Evolutionary conservation across 37 sponge, comb jelly and placozoan species (phyloP), one percentile per base, ranked within the genome.

Genomic region (Halisarca cf. caerulea): DNA sequence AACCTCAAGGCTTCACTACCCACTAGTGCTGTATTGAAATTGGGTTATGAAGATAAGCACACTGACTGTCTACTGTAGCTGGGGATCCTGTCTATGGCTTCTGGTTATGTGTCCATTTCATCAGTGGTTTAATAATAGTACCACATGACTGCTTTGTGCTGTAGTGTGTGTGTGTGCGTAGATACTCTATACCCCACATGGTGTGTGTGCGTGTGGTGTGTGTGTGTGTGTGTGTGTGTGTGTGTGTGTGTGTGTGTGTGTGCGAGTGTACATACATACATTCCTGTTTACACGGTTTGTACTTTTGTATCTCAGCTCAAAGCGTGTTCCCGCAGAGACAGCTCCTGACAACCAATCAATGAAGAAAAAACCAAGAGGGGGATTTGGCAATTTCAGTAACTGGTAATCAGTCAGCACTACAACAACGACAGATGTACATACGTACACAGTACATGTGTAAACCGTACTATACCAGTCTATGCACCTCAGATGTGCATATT

Each of bases 301-400:
- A 28, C 64, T 23, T 27, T 39, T 57, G 33, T 35, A 55, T 58
- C 34, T 80, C 81, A 45, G 47, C 28, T 58, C 53, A 35, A 80
- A 51, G 32, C 32, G 39, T n/a, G 27, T 51, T 54, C 39, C 34
- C 59, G n/a, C 0, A 1, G 34, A 32, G 20, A 47, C 35, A 9
- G 2, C 43, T 3, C 43, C 51, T 7, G 36, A 17, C 24, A 25
- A 57, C 28, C 38, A 5, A 35, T 23, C 61, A 3, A 33, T 57
- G 3, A 85, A 77, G 78, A 58, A 73, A 53, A 3, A 35, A 60
- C 58, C 61, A 15, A 77, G 71, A 53, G 39, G 53, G 51, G 75
- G 72, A 34, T 78, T 86, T 79, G 80, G 85, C 37, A 82, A 87
- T 58, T 87, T 87, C 57, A 91, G 84, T 83, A 11, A 45, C 21